Conservation (phyloP, 2,888 invertebrate species). For the Ophion costatus region DNA sequence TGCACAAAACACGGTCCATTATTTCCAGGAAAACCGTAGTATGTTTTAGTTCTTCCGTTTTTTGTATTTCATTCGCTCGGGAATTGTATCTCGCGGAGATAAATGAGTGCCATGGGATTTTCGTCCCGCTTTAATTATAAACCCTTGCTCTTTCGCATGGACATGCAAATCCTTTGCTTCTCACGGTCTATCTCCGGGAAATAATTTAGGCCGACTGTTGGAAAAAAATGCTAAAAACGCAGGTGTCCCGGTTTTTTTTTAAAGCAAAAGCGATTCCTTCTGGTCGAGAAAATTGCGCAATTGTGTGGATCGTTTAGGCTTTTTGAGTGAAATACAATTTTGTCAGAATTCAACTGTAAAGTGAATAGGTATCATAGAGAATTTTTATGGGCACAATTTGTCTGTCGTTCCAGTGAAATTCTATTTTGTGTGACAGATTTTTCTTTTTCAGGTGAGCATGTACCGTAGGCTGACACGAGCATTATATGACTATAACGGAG, state of each 20-base stretch:
- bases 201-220: neutral
- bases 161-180: slow-evolving; percentile 6
- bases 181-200: neutral
- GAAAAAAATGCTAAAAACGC: too few species aligned
- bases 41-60: neutral
- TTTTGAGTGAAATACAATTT: too few species aligned
- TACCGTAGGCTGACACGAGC: slow-evolving; percentile 25
- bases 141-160: slow-evolving; percentile 5
- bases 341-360: too few species aligned
- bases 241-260: too few species aligned
- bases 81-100: slow-evolving; percentile 35
- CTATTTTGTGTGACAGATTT: slow-evolving; percentile 3
- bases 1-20: slow-evolving; percentile 7
- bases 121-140: slow-evolving; percentile 32
- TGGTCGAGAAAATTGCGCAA: too few species aligned
- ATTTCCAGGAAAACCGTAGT: neutral
- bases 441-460: slow-evolving; percentile 19
- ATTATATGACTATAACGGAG: slow-evolving; percentile 20
- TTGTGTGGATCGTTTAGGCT: too few species aligned
- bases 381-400: neutral
- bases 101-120: slow-evolving; percentile 23
- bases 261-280: too few species aligned
- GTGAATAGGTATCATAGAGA: neutral
- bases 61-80: slow-evolving; percentile 13
- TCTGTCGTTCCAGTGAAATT: neutral